A percentile compares a stretch with the other conserved stretches of the same genome.
These are phyloP conservation scores for Drosophila subquinaria DNA, from an alignment of 2,888 invertebrate species.

Conservation along the genomic window DNA sequence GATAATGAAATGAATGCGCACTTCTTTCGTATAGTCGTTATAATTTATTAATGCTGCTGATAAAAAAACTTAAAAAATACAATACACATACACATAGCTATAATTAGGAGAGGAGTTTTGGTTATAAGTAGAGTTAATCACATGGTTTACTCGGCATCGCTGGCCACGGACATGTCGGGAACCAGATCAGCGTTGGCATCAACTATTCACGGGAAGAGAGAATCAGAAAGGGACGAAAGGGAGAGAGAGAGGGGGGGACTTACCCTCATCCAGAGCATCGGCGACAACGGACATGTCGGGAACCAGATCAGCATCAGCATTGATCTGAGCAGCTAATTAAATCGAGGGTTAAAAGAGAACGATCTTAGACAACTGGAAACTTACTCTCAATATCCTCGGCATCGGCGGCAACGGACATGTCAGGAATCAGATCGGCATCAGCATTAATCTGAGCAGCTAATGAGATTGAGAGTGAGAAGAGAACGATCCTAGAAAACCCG, in stretches of 20 bases:
- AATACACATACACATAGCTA: conserved; percentile 54
- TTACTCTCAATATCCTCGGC: conserved; percentile 40
- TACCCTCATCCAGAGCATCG: conserved; percentile 47
- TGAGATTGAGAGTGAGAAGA: not conserved
- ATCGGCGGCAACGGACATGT: conserved; percentile 55
- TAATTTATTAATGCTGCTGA: conserved; percentile 65
- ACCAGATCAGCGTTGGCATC: conserved; percentile 24
- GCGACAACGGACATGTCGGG: conserved; percentile 56
- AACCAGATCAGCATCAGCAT: conserved; percentile 28
- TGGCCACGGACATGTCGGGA: conserved; percentile 65
- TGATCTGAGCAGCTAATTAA: not conserved
- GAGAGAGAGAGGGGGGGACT: no score
- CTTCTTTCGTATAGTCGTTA: conserved; percentile 31
- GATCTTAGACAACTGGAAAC: not conserved
- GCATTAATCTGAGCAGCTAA: conserved; percentile 7
- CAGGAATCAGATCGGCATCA: conserved; percentile 40
- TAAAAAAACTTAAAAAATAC: conserved; percentile 62
- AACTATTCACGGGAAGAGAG: conserved; percentile 1
- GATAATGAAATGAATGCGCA: conserved; percentile 22
- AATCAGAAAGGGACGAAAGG: no score
- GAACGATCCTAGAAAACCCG: not conserved
- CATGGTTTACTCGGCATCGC: conserved; percentile 52
- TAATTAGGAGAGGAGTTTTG: conserved; percentile 22
- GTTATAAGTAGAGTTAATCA: not conserved
- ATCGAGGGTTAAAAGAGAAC: not conserved